phyloP scores from a whole-genome alignment of 2,888 invertebrate genomes.

The Diarsia mendica region DNA sequence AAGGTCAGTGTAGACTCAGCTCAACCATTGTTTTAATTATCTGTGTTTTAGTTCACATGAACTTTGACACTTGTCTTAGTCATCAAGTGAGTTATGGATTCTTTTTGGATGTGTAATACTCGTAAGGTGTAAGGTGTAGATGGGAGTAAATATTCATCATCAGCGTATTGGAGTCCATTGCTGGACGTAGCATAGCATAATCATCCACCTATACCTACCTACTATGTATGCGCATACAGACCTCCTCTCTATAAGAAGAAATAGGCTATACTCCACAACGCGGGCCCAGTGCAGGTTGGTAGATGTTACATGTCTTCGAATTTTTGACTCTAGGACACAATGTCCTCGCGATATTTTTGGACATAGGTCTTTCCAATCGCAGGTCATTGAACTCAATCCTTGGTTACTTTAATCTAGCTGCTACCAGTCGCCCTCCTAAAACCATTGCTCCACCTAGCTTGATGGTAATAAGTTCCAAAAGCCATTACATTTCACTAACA shows the following conservation, averaged over 20 bases:
- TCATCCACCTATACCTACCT: too few relatives aligned
- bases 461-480: not conserved
- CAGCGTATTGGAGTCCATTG: not conserved
- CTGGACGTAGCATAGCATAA: too few relatives aligned
- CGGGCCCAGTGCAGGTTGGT: too few relatives aligned
- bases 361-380: not conserved
- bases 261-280: too few relatives aligned
- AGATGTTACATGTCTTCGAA: too few relatives aligned
- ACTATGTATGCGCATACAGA: too few relatives aligned
- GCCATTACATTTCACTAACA: not conserved
- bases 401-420: not conserved
- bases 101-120: constrained; percentile 11
- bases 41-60: constrained; percentile 62
- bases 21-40: constrained; percentile 66
- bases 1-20: constrained; percentile 70
- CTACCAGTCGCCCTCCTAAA: not conserved
- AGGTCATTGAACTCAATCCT: not conserved
- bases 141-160: not conserved
- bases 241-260: too few relatives aligned
- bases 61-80: constrained; percentile 52
- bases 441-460: not conserved
- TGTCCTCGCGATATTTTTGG: too few relatives aligned
- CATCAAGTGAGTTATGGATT: constrained; percentile 28
- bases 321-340: too few relatives aligned
- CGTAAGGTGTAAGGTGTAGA: not conserved